phyloP scores from a whole-genome alignment of 1,140 invertebrate genomes.

The Lepidurus arcticus region DNA sequence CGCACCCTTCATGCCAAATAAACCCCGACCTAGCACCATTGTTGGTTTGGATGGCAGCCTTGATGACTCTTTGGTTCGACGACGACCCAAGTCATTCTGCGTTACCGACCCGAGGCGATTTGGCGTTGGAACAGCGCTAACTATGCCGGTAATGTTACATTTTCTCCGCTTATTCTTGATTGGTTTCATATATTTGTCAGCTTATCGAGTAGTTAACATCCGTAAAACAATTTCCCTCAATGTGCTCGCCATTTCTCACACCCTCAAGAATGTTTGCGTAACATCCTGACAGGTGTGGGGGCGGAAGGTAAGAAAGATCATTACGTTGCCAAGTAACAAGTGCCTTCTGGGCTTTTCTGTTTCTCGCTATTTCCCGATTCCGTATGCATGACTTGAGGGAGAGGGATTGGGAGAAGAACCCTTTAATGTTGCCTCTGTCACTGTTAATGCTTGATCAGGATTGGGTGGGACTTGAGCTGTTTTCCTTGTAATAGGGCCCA shows the following conservation, averaged over 20 bases:
- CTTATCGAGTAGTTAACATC: too few relatives aligned
- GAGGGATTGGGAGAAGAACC: too few relatives aligned
- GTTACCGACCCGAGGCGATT: conserved; percentile 65
- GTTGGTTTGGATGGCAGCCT: neutral
- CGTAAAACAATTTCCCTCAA: too few relatives aligned
- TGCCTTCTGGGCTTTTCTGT: too few relatives aligned
- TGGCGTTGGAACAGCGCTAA: conserved; percentile 42
- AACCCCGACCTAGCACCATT: conserved; percentile 26
- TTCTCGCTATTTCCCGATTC: too few relatives aligned
- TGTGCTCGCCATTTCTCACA: too few relatives aligned
- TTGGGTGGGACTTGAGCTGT: neutral
- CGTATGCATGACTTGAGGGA: too few relatives aligned
- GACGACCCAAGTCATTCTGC: conserved; percentile 65
- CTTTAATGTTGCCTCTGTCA: too few relatives aligned
- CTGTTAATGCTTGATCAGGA: neutral
- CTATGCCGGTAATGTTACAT: neutral
- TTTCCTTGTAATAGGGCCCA: neutral
- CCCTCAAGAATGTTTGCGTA: too few relatives aligned
- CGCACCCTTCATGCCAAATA: conserved; percentile 27
- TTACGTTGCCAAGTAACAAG: too few relatives aligned
- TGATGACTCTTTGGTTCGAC: conserved; percentile 59
- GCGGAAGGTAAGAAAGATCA: too few relatives aligned
- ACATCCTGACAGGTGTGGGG: too few relatives aligned
- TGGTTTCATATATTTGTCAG: neutral
- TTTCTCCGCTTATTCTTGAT: neutral